Evolutionary conservation across 2,888 invertebrate species (phyloP), one percentile per base, ranked within the genome.

Genomic region (Herminia tarsipennalis): DNA sequence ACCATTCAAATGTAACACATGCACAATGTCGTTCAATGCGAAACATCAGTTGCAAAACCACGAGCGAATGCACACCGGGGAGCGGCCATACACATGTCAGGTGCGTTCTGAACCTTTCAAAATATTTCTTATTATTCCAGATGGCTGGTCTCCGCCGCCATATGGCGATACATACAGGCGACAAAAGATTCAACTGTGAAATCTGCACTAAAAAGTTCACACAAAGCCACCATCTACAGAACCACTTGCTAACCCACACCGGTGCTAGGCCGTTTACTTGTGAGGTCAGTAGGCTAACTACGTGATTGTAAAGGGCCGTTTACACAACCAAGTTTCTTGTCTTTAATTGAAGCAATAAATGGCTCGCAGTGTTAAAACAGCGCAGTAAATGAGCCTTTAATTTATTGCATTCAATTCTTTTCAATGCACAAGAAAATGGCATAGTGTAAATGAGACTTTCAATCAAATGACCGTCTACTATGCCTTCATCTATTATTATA

Each of bases 11-110:
- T 92, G 92, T 71, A 73, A 69, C 24, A 83, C 85, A 24, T 92
- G 92, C 69, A 80, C 90, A 24, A 92, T 92, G 92, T 89, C 91
- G 5, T 92, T 92, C 79, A 91, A 92, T 73, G 92, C 92, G 44
- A 92, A 92, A 71, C 92, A 92, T 62, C 92, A 92, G 78, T 78
- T 92, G 70, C 89, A 88, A 76, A 92, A 91, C 76, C 92, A 92
- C 76, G 90, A 90, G 76, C 70, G 91, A 47, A 92, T 92, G 89
- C 92, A 92, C 69, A 91, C 92, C 28, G 92, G 92, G 24, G 92
- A 92, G 72, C 79, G 92, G 33, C 92, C 92, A 0, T 92, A 87
- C 73, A 74, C 83, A 8, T 92, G 92, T 59, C 85, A 92, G 88
- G 92, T 91, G 72, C 67, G 73, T 74, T 48, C 18, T 33, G 48